phyloP scores from a whole-genome alignment of 1,140 invertebrate species.

The Drosophila subpulchrella region DNA sequence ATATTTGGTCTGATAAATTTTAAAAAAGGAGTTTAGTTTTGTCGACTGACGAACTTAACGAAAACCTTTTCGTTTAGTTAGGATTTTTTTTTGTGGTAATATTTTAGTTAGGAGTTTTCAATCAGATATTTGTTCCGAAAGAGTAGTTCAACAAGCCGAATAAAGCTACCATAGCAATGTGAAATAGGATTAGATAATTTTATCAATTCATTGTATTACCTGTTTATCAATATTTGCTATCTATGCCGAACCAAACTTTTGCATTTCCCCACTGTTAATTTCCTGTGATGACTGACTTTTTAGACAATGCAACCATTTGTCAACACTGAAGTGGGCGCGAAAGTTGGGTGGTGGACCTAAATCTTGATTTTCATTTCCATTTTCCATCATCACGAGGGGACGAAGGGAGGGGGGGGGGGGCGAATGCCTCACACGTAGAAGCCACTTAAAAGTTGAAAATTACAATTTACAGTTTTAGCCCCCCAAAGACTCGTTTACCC shows the following conservation, averaged over 20 bases:
- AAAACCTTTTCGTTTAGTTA: no score
- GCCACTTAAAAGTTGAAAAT: constrained; percentile 76
- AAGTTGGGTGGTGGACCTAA: not conserved
- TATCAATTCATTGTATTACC: not conserved
- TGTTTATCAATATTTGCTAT: not conserved
- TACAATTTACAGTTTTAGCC: constrained; percentile 68
- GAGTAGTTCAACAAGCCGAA: no score
- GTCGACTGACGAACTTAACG: no score
- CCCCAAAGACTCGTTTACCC: constrained; percentile 24
- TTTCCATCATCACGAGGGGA: constrained; percentile 16
- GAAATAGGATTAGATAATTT: no score
- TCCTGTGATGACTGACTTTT: constrained; percentile 7
- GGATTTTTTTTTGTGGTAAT: no score
- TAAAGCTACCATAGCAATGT: no score
- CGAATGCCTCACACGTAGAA: constrained; percentile 48
- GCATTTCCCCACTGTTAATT: not conserved
- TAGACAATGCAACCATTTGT: constrained; percentile 26
- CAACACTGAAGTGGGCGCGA: constrained; percentile 25
- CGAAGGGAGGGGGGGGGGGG: not conserved
- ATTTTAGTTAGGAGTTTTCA: no score
- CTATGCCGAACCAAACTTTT: not conserved
- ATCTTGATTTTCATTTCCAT: constrained; percentile 39
- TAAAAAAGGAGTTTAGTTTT: no score
- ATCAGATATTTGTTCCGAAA: no score
- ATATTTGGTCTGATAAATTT: no score